Conservation (phyloP, 2,888 invertebrate species). For the Hydropsyche betteni region DNA sequence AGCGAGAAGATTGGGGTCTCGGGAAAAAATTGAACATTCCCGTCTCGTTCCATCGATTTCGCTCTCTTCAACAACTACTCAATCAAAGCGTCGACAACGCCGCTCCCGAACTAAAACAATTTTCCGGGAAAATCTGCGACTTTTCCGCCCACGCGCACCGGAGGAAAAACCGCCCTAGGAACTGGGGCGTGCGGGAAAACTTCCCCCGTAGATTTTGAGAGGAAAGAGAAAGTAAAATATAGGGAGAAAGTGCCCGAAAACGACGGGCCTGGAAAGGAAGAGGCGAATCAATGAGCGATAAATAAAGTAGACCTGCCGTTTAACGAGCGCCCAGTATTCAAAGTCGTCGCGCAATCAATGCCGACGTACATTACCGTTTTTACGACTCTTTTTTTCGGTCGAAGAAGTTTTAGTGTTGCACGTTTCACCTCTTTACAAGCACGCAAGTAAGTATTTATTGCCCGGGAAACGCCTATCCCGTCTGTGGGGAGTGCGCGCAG, state of each 20-base stretch:
- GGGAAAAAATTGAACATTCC: slow-evolving; percentile 43
- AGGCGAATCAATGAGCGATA: slow-evolving; percentile 48
- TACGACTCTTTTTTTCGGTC: slow-evolving; percentile 9
- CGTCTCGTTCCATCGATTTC: slow-evolving; percentile 40
- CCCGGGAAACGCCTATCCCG: no score
- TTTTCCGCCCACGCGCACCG: slow-evolving; percentile 9
- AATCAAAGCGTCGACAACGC: slow-evolving; percentile 45
- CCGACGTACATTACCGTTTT: slow-evolving; percentile 13
- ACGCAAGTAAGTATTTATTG: no score
- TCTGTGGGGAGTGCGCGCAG: no score
- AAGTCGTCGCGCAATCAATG: slow-evolving; percentile 28
- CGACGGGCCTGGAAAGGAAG: slow-evolving; percentile 13
- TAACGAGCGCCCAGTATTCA: slow-evolving; percentile 23
- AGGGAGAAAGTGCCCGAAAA: neutral
- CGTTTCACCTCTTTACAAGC: neutral
- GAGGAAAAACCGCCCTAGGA: neutral
- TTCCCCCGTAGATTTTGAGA: neutral
- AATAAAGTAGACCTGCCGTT: slow-evolving; percentile 41
- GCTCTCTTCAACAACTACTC: slow-evolving; percentile 46
- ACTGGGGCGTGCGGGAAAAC: slow-evolving; percentile 19
- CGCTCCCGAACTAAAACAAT: slow-evolving; percentile 45
- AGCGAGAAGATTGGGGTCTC: neutral
- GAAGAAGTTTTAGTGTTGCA: slow-evolving; percentile 11
- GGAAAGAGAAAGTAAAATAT: slow-evolving; percentile 12
- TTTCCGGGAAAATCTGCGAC: slow-evolving; percentile 29